Percentiles rank a stretch among this genome's conserved stretches.
These are phyloP conservation scores for Lampris incognitus DNA, from an alignment of 2,113 vertebrate genomes.

Conservation along the genomic window DNA sequence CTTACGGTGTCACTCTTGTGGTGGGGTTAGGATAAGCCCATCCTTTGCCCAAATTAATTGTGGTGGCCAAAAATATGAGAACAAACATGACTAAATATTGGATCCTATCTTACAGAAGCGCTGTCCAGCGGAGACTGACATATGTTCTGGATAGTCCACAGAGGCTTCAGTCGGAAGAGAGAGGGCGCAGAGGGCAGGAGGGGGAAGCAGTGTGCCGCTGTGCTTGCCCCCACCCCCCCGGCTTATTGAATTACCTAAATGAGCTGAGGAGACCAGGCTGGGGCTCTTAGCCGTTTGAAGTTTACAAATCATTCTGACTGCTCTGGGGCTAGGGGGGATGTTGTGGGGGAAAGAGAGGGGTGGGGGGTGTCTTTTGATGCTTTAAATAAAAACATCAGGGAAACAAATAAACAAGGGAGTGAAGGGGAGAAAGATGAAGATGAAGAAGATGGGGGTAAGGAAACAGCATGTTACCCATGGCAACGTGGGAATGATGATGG, in stretches of 20 bases:
- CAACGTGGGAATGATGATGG: constrained; percentile 65
- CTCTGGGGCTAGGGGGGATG: constrained; percentile 69
- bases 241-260: constrained; percentile 85
- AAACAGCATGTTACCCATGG: constrained; percentile 68
- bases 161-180: constrained; percentile 71
- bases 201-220: constrained; percentile 65
- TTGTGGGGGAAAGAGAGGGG: constrained; percentile 51
- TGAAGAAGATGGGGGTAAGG: constrained; percentile 62
- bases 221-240: constrained; percentile 70
- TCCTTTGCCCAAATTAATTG: neutral
- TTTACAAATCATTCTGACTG: constrained; percentile 83
- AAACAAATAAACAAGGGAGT: constrained; percentile 82
- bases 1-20: neutral
- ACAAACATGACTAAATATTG: constrained; percentile 10
- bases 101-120: constrained; percentile 40
- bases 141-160: constrained; percentile 74
- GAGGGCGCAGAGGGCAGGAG: constrained; percentile 68
- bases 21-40: neutral
- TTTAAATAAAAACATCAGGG: constrained; percentile 84
- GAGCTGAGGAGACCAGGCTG: constrained; percentile 78
- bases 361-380: constrained; percentile 78
- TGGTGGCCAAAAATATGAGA: constrained; percentile 12
- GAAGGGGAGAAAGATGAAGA: constrained; percentile 60
- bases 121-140: constrained; percentile 58
- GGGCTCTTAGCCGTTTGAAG: constrained; percentile 80